Evolutionary conservation across 2,888 invertebrate species (phyloP).

Genomic region (Octonoba sinensis): DNA sequence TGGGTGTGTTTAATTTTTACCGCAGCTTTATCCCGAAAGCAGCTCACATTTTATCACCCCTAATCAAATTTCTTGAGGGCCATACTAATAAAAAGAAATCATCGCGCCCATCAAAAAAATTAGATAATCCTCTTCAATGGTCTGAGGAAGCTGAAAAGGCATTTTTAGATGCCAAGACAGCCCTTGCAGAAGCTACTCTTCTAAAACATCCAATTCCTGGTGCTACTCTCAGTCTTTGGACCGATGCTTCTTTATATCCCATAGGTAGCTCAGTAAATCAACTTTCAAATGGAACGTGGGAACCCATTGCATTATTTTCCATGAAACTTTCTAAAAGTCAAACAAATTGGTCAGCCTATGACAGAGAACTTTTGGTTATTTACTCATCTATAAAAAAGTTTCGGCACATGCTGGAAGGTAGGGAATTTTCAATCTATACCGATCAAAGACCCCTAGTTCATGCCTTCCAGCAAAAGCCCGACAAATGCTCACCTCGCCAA

Average conservation of each 20-base stretch:
- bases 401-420: conserved; percentile 54
- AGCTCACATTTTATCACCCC: conserved; percentile 22
- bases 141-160: conserved; percentile 13
- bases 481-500: conserved; percentile 68
- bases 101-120: neutral
- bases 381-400: conserved; percentile 65
- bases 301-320: conserved; percentile 40
- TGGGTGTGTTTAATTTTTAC: conserved; percentile 59
- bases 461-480: conserved; percentile 11
- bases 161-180: conserved; percentile 19
- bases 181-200: conserved; percentile 12
- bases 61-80: conserved; percentile 25
- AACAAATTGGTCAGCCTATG: conserved; percentile 42
- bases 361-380: conserved; percentile 67
- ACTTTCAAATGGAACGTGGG: conserved; percentile 50
- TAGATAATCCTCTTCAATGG: conserved; percentile 20
- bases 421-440: conserved; percentile 28
- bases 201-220: neutral
- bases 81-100: conserved; percentile 18
- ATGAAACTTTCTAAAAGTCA: conserved; percentile 19
- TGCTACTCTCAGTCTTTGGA: conserved; percentile 11
- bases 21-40: too few relatives aligned
- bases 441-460: conserved; percentile 62
- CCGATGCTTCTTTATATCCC: conserved; percentile 7
- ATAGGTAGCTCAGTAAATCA: conserved; percentile 20